Base-by-base conservation (phyloP, 2,113 vertebrate species). In the Gymnocephalus cernua region DNA sequence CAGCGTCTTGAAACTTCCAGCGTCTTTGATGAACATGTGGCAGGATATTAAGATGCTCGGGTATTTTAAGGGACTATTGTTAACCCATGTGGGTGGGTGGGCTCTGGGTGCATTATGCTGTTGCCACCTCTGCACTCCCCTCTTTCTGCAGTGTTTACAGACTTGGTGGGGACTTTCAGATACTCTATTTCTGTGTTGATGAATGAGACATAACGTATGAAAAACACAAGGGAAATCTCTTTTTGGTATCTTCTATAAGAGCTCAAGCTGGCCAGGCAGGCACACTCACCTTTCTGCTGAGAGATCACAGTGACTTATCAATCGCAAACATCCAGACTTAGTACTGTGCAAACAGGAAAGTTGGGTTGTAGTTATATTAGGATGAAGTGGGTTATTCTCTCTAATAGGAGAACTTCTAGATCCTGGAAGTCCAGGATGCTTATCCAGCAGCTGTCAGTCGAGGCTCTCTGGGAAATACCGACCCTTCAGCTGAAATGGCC, bases 141-240 rank as follows among this genome's bases (percentile, higher is more conserved):
- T 48, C 51, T 71, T 68, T 65, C 21, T 35, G 19, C 25, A 32
- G 21, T 19, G 56, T 65, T 67, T 62, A 48, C 78, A 48, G 62
- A 80, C 72, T 79, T 58, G 32, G 16, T 29, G 32, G 86, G 74
- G 54, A 85, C 80, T 87, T 68, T 65, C 27, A 66, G 4, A 65
- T 54, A 50, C 74, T 80, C 65, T 89, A 86, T 86, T 91, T 87
- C 74, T 83, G 80, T 69, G 57, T 50, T 74, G n/a, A 44, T 92
- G 91, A 87, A 80, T 89, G 88, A 88, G 48, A 32, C 4, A 3
- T 13, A 44, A 80, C 74, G 82, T 44, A 51, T 47, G 35, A 80
- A 59, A 78, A 74, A 71, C 48, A 29, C 21, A 6, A n/a, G 51
- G 56, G 25, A 19, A 35, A 47, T 25, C 56, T 21, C 35, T 54